Percentiles rank a stretch among this genome's conserved stretches.
Conservation (phyloP, 2,797 vertebrate species). For the Tokudaia tokunoshimensis region DNA sequence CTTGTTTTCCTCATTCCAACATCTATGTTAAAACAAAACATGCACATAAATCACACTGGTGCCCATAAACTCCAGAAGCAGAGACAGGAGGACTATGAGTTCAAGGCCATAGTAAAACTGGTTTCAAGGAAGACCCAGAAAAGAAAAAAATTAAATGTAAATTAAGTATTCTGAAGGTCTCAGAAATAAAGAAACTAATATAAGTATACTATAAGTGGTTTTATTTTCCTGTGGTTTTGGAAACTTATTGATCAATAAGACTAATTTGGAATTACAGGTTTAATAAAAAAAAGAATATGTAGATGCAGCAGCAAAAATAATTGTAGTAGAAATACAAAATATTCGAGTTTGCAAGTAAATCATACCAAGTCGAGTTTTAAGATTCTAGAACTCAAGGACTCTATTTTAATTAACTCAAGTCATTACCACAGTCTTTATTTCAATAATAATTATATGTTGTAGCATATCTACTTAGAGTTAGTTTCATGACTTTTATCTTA, state of each 20-base stretch:
- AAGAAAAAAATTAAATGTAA: neutral
- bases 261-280: neutral
- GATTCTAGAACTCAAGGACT: neutral
- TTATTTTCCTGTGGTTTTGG: neutral
- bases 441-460: constrained; percentile 31
- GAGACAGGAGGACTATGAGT: neutral
- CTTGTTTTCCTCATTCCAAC: neutral
- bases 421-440: neutral
- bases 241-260: neutral
- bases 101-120: neutral
- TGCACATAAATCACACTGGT: neutral
- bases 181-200: neutral
- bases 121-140: neutral
- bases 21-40: neutral
- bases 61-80: neutral
- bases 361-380: neutral
- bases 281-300: neutral
- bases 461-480: neutral
- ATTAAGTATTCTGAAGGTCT: neutral
- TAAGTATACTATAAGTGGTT: neutral
- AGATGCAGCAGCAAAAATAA: neutral
- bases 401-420: constrained; percentile 13
- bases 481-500: neutral
- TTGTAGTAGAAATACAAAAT: neutral
- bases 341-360: neutral